Conservation (phyloP, 2,888 invertebrate species). For the Mimumesa dahlbomi region DNA sequence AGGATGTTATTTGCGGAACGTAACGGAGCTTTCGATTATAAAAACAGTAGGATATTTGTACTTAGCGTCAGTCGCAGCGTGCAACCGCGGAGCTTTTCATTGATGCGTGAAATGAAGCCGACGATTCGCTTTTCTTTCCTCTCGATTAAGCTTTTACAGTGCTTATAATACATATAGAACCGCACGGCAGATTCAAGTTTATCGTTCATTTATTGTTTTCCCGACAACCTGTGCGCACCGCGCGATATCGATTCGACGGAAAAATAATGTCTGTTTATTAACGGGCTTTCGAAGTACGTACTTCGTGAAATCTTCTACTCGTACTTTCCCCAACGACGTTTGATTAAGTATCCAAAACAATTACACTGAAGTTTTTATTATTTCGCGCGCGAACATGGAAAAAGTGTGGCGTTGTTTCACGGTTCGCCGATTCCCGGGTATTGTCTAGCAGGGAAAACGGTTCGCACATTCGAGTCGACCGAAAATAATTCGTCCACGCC, state of each 20-base stretch:
- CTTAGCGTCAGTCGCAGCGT: slow-evolving; percentile 1
- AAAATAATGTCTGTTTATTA: too few species aligned
- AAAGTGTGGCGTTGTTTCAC: neutral
- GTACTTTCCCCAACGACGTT: neutral
- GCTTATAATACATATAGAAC: neutral
- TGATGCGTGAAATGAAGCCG: slow-evolving; percentile 8
- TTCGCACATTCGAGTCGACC: neutral
- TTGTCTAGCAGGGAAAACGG: neutral
- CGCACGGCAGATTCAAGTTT: neutral
- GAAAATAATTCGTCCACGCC: slow-evolving; percentile 4
- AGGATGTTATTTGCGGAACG: too few species aligned
- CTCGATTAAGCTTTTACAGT: slow-evolving; percentile 2
- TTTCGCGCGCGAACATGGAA: neutral
- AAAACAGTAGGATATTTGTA: slow-evolving; percentile 6
- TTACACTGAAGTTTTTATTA: too few species aligned
- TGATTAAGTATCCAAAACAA: too few species aligned
- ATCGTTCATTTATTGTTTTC: slow-evolving; percentile 13
- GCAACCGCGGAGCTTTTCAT: neutral
- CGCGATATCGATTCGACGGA: slow-evolving; percentile 12
- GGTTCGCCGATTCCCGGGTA: neutral
- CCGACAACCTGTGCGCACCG: slow-evolving; percentile 1
- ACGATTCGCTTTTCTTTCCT: slow-evolving; percentile 1
- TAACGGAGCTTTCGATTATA: slow-evolving; percentile 3
- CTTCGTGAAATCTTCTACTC: neutral
- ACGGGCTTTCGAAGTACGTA: too few species aligned